phyloP scores from a whole-genome alignment of 2,888 invertebrate species.

The Sphaerophoria rueppellii region DNA sequence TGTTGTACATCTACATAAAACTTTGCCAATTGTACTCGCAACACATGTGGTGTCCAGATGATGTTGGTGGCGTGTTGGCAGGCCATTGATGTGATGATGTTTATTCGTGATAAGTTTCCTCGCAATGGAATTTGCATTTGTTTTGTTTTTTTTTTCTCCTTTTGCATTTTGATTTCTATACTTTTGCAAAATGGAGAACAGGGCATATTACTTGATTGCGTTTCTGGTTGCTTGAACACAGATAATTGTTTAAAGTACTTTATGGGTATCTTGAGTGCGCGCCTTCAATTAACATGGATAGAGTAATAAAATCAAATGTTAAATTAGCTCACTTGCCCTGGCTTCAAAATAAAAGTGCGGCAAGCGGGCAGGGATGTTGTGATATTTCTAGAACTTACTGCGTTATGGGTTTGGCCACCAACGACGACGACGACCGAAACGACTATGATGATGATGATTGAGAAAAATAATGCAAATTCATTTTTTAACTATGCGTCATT shows the following conservation, averaged over 20 bases:
- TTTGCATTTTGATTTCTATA: neutral
- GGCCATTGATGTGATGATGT: conserved; percentile 54
- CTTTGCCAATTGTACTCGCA: conserved; percentile 5
- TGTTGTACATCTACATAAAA: neutral
- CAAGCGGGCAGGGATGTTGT: neutral
- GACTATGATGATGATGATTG: neutral
- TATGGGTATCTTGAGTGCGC: conserved; percentile 58
- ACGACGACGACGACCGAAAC: neutral
- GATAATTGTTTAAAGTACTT: conserved; percentile 61
- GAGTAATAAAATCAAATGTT: conserved; percentile 65
- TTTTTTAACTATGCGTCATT: conserved; percentile 27
- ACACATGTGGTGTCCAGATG: conserved; percentile 67
- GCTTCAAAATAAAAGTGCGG: neutral
- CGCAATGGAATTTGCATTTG: conserved; percentile 66
- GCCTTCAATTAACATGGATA: conserved; percentile 55
- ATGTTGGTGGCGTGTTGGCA: conserved; percentile 47
- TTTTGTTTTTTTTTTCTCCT: conserved; percentile 6
- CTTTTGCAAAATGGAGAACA: conserved; percentile 9
- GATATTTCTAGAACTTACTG: conserved; percentile 12
- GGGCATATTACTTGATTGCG: conserved; percentile 24
- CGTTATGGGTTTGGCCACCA: conserved; percentile 29
- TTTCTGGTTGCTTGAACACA: conserved; percentile 29
- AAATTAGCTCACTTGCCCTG: conserved; percentile 26
- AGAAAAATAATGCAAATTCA: conserved; percentile 10
- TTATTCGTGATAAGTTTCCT: conserved; percentile 70